Conservation (phyloP, 2,797 vertebrate genomes). For the Tamandua tetradactyla region DNA sequence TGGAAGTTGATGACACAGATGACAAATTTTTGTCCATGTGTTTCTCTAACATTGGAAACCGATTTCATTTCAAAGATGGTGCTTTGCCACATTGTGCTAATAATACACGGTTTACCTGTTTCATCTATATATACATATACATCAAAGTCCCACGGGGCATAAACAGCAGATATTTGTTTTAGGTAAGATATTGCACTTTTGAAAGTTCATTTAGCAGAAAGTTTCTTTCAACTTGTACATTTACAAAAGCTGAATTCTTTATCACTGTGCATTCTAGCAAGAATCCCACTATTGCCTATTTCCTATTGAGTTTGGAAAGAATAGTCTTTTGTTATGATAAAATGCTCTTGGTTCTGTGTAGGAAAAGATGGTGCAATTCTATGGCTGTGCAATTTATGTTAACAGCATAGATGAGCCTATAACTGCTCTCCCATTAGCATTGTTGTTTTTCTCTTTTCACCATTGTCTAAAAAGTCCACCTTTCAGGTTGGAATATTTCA, state of each 20-base stretch:
- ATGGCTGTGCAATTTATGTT: conserved; percentile 62
- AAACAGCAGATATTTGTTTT: conserved; percentile 48
- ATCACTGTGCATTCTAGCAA: conserved; percentile 60
- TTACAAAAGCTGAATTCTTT: conserved; percentile 56
- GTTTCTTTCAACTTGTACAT: conserved; percentile 62
- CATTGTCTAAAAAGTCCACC: conserved; percentile 68
- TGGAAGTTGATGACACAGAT: neutral
- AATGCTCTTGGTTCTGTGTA: conserved; percentile 61
- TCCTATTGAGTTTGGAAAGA: conserved; percentile 67
- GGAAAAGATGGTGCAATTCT: conserved; percentile 54
- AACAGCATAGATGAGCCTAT: conserved; percentile 62
- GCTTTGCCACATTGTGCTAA: neutral
- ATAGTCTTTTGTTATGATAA: conserved; percentile 76
- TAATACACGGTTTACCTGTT: neutral
- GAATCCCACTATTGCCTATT: conserved; percentile 54
- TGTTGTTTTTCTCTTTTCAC: conserved; percentile 56
- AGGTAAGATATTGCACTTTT: conserved; percentile 51
- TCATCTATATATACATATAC: neutral
- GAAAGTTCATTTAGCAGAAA: conserved; percentile 53
- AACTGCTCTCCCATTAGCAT: conserved; percentile 68
- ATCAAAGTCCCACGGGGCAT: neutral
- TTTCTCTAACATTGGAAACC: conserved; percentile 3
- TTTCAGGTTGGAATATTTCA: conserved; percentile 66
- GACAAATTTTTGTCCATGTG: neutral
- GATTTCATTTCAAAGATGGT: neutral